Percentiles rank a stretch among this genome's conserved stretches.
Conservation (phyloP, 2,113 vertebrate species). For the Rhineura floridana region DNA sequence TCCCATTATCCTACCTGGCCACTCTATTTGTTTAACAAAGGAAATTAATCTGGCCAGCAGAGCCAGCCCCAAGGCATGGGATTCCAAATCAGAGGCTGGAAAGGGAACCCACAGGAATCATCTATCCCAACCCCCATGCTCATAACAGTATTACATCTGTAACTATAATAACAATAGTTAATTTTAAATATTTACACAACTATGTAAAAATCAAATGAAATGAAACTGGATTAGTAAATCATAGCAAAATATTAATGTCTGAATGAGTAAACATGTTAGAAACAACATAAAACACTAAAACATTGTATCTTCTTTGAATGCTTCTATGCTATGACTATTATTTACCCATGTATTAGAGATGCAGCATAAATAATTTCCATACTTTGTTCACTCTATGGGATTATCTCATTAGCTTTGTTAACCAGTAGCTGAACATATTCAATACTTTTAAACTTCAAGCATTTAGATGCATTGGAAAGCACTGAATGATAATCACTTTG, state of each 20-base stretch:
- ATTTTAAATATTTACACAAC: background rate
- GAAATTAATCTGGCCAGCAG: too few species aligned
- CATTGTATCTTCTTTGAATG: background rate
- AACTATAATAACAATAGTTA: background rate
- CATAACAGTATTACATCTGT: background rate
- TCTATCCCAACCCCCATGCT: too few species aligned
- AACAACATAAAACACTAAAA: background rate
- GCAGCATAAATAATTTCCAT: constrained; percentile 9
- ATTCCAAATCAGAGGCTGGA: too few species aligned
- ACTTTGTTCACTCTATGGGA: background rate
- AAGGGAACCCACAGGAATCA: too few species aligned
- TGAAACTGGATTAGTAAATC: background rate
- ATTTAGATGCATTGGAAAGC: background rate
- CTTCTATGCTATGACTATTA: background rate
- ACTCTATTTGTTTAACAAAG: too few species aligned
- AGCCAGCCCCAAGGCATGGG: too few species aligned
- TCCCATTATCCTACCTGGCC: too few species aligned
- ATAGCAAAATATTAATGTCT: background rate
- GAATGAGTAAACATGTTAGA: background rate
- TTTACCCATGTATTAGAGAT: background rate
- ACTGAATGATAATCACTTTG: constrained; percentile 13
- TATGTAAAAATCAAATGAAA: background rate
- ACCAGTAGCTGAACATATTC: constrained; percentile 32
- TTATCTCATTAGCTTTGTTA: constrained; percentile 18
- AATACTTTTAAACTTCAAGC: constrained; percentile 11